These are phyloP conservation scores for Xiphias gladius DNA, from an alignment of 2,113 vertebrate species.

Conservation along the genomic window DNA sequence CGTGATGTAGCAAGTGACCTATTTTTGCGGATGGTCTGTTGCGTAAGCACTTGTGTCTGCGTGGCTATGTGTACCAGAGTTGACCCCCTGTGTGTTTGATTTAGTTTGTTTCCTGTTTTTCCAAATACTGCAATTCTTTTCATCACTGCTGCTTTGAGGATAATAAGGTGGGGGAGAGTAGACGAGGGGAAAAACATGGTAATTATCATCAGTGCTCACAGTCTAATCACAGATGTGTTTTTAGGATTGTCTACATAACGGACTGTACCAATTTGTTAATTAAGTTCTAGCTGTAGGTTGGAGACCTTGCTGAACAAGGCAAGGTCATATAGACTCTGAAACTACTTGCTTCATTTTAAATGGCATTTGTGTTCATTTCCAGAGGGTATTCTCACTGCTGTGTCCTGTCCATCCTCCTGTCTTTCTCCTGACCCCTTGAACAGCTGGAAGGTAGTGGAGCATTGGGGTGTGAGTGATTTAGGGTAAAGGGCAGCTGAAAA, in stretches of 20 bases:
- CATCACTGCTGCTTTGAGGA: not conserved
- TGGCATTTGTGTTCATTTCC: conserved; percentile 17
- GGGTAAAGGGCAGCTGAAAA: conserved; percentile 34
- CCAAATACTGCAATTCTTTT: conserved; percentile 13
- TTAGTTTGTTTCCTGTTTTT: conserved; percentile 52
- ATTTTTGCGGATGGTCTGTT: conserved; percentile 53
- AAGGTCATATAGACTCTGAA: not conserved
- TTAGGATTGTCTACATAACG: not conserved
- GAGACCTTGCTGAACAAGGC: not conserved
- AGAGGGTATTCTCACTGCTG: not conserved
- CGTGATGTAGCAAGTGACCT: conserved; percentile 47
- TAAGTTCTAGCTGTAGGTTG: conserved; percentile 24
- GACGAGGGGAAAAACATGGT: conserved; percentile 6
- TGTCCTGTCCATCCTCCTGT: conserved; percentile 9
- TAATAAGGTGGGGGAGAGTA: conserved; percentile 1
- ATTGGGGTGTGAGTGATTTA: conserved; percentile 34
- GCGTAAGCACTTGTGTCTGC: conserved; percentile 31
- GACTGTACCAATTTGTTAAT: conserved; percentile 9
- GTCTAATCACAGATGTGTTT: conserved; percentile 13
- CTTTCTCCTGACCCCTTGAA: conserved; percentile 47
- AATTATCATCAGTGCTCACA: conserved; percentile 31
- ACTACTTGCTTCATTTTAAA: conserved; percentile 13
- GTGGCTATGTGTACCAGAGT: not conserved
- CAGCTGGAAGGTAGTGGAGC: conserved; percentile 42
- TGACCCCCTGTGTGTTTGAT: conserved; percentile 32